These are phyloP conservation scores for Laterallus jamaicensis DNA, from an alignment of 2,113 vertebrate genomes.

Conservation along the genomic window DNA sequence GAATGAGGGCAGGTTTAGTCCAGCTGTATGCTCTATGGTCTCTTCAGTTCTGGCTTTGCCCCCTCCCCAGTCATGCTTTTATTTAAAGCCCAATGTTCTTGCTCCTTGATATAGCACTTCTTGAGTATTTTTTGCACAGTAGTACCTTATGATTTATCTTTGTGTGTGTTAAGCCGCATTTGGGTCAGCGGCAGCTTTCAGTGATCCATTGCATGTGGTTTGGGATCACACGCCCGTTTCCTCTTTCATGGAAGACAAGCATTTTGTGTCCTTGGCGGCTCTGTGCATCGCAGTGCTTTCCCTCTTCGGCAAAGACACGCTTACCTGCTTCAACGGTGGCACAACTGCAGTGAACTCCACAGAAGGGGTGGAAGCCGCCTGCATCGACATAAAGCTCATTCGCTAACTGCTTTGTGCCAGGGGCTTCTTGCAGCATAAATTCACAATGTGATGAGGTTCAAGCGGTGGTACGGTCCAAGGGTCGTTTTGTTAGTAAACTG, in stretches of 20 bases:
- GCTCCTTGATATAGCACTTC: neutral
- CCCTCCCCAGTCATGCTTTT: neutral
- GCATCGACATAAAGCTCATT: neutral
- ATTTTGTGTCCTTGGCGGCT: neutral
- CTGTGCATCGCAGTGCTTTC: neutral
- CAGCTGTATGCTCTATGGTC: neutral
- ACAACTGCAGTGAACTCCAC: neutral
- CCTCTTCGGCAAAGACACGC: neutral
- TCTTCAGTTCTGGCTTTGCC: neutral
- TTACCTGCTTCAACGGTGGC: rapidly evolving
- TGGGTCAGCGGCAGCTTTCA: neutral
- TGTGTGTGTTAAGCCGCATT: neutral
- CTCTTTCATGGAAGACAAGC: neutral
- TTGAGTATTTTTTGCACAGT: neutral
- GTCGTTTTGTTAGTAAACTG: neutral
- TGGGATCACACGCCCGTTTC: neutral
- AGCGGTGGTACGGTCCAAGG: neutral
- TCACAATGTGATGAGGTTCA: neutral
- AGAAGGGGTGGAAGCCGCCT: neutral
- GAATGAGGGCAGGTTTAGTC: neutral
- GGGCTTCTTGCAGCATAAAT: neutral
- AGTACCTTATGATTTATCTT: neutral
- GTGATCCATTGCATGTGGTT: neutral
- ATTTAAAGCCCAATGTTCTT: neutral
- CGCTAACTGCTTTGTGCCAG: neutral